These are phyloP conservation scores for Petrosia ficiformis DNA, from an alignment of 37 sponge, comb jelly and placozoan genomes.

Conservation along the genomic window DNA sequence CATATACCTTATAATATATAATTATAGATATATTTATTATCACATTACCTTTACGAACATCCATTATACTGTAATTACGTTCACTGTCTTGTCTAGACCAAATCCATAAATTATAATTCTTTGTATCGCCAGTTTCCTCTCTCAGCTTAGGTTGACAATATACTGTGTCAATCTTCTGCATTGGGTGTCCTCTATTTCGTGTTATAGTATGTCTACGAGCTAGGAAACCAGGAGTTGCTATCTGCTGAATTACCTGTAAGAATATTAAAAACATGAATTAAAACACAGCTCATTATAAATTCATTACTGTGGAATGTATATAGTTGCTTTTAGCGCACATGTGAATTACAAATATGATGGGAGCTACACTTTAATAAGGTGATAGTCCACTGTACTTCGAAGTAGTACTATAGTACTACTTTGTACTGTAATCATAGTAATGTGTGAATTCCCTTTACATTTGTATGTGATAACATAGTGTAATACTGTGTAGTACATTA, in stretches of 20 bases:
- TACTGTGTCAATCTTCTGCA: slow-evolving; percentile 70
- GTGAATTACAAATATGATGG: not conserved
- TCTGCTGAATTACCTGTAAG: slow-evolving; percentile 41
- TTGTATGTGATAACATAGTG: too few relatives aligned
- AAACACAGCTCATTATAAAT: not conserved
- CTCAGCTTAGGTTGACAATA: slow-evolving; percentile 50
- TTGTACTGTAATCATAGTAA: too few relatives aligned
- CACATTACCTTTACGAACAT: slow-evolving; percentile 50
- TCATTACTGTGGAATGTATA: not conserved
- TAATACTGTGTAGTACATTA: too few relatives aligned
- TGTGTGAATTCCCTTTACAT: too few relatives aligned
- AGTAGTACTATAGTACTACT: too few relatives aligned
- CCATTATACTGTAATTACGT: slow-evolving; percentile 72
- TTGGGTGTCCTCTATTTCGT: slow-evolving; percentile 46
- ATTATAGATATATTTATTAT: too few relatives aligned
- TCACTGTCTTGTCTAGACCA: slow-evolving; percentile 66
- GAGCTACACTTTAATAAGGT: too few relatives aligned
- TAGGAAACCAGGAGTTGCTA: slow-evolving; percentile 73
- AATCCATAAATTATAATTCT: slow-evolving; percentile 62
- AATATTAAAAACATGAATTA: not conserved
- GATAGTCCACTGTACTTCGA: too few relatives aligned
- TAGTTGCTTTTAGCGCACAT: not conserved
- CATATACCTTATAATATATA: too few relatives aligned
- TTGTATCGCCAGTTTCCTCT: slow-evolving; percentile 14
- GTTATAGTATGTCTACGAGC: slow-evolving; percentile 69